Percentiles rank a stretch among this genome's conserved stretches.
These are phyloP conservation scores for Serripes groenlandicus DNA, from an alignment of 2,888 invertebrate species.

Conservation along the genomic window DNA sequence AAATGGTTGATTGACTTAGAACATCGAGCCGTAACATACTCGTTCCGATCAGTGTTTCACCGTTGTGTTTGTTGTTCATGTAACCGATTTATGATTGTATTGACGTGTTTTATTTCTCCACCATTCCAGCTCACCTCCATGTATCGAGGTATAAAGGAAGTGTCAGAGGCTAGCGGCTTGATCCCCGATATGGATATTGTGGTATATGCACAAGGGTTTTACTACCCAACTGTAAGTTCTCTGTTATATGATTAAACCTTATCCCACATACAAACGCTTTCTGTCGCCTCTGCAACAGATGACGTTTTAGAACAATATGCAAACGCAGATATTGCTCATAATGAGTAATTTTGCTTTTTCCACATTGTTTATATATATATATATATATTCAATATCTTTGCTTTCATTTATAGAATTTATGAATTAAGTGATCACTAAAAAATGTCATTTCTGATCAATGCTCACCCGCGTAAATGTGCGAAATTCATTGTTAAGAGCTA, in stretches of 20 bases:
- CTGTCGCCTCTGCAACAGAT: not conserved
- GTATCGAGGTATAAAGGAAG: conserved; percentile 20
- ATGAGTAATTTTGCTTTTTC: not conserved
- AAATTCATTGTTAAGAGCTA: no score
- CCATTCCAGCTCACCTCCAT: conserved; percentile 1
- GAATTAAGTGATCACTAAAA: no score
- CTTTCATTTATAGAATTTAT: no score
- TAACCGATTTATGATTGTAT: not conserved
- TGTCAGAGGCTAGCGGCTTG: not conserved
- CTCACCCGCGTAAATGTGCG: no score
- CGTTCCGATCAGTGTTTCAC: no score
- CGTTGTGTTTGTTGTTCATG: not conserved
- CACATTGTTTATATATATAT: not conserved
- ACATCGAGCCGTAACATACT: no score
- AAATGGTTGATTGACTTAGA: not conserved
- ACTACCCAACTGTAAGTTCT: not conserved
- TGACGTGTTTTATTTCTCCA: no score
- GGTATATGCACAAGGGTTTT: conserved; percentile 8
- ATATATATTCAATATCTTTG: no score
- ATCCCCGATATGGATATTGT: conserved; percentile 3
- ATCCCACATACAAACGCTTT: not conserved
- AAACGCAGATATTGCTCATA: no score
- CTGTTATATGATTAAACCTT: not conserved
- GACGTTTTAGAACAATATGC: no score
- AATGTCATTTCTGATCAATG: no score